These are phyloP conservation scores for Ranitomeya imitator DNA, from an alignment of 2,113 vertebrate genomes.

Conservation along the genomic window DNA sequence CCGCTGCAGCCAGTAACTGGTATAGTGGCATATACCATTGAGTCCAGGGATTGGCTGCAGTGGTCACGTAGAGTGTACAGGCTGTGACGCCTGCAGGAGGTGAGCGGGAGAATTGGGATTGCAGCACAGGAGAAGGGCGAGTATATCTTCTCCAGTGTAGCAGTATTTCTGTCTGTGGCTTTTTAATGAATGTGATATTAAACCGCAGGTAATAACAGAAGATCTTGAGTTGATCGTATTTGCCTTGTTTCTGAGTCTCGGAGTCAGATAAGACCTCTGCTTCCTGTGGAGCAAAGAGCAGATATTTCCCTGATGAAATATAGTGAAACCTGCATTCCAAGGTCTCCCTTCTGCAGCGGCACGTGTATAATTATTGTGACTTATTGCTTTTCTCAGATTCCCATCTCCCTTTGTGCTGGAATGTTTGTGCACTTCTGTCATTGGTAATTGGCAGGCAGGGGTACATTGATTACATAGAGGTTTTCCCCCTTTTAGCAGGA, in stretches of 20 bases:
- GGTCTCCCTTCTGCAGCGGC: neutral
- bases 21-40: no score
- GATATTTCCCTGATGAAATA: neutral
- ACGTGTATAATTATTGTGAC: neutral
- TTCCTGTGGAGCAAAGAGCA: neutral
- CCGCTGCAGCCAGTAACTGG: no score
- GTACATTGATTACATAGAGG: neutral
- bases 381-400: neutral
- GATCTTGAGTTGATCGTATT: neutral
- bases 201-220: neutral
- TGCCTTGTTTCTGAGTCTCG: neutral
- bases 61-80: no score
- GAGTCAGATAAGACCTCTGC: neutral
- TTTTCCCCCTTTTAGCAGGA: neutral
- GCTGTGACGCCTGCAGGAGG: no score
- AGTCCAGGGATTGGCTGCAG: no score
- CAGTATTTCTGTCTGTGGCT: no score
- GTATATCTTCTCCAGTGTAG: no score
- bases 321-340: neutral
- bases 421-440: neutral
- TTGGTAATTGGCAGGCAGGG: neutral
- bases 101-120: no score
- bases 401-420: neutral
- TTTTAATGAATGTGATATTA: neutral
- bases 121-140: no score